Percentiles rank a stretch among this genome's conserved stretches.
Evolutionary conservation across 2,888 invertebrate species (phyloP).

Genomic region (Tipula vernalis): DNA sequence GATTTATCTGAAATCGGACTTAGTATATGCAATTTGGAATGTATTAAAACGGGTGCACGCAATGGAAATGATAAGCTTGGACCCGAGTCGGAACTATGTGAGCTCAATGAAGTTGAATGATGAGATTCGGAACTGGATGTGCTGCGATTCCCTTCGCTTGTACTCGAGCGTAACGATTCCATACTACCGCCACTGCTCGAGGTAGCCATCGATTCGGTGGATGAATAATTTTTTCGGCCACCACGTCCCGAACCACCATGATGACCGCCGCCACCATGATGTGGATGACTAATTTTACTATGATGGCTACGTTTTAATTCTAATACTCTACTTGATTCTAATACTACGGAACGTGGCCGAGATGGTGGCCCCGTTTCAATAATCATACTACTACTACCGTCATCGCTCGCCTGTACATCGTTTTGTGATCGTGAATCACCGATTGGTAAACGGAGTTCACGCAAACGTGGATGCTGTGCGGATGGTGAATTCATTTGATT

Average conservation of each 20-base stretch:
- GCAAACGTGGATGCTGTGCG: slow-evolving; percentile 52
- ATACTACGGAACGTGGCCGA: slow-evolving; percentile 46
- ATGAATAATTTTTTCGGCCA: slow-evolving; percentile 35
- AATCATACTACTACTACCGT: slow-evolving; percentile 45
- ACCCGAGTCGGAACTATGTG: slow-evolving; percentile 69
- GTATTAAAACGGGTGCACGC: slow-evolving; percentile 55
- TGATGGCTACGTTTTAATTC: slow-evolving; percentile 54
- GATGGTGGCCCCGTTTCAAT: slow-evolving; percentile 47
- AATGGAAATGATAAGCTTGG: slow-evolving; percentile 46
- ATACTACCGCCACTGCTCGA: slow-evolving; percentile 79
- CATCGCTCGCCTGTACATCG: slow-evolving; percentile 45
- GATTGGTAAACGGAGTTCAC: slow-evolving; percentile 60
- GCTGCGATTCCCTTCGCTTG: slow-evolving; percentile 76
- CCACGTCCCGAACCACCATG: slow-evolving; percentile 39
- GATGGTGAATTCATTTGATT: slow-evolving; percentile 31
- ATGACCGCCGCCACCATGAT: slow-evolving; percentile 24
- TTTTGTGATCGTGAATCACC: slow-evolving; percentile 52
- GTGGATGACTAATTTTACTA: slow-evolving; percentile 29
- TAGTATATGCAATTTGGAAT: slow-evolving; percentile 70
- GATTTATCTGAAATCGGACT: slow-evolving; percentile 86
- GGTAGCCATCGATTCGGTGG: slow-evolving; percentile 78
- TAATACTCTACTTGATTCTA: slow-evolving; percentile 56
- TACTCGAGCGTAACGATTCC: slow-evolving; percentile 76
- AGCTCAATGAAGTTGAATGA: slow-evolving; percentile 71
- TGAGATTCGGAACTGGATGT: slow-evolving; percentile 75